Conservation (phyloP, 2,888 invertebrate genomes). For the Eustalomyia histrio region DNA sequence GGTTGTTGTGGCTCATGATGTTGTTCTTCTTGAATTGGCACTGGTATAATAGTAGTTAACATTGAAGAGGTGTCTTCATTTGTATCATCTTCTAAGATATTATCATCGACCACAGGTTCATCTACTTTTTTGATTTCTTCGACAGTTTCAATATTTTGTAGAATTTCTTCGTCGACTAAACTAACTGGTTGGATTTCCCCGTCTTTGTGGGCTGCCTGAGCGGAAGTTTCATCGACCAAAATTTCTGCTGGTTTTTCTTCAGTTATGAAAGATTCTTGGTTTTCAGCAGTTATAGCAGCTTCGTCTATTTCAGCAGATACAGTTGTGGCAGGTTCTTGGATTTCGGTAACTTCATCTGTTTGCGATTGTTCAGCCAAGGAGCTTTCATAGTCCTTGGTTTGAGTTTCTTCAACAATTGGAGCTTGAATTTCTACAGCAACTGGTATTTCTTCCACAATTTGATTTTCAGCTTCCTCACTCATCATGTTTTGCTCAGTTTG, state of each 20-base stretch:
- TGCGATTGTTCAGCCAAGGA: not conserved
- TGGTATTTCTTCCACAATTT: not conserved
- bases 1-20: conserved; percentile 13
- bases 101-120: conserved; percentile 21
- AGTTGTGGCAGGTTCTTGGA: not conserved
- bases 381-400: not conserved
- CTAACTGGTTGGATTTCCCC: not conserved
- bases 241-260: conserved; percentile 13
- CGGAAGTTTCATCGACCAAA: not conserved
- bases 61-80: conserved; percentile 67
- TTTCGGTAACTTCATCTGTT: not conserved
- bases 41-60: conserved; percentile 73
- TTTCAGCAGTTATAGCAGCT: not conserved
- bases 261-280: not conserved
- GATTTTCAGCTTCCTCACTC: conserved; percentile 16
- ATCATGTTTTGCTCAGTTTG: conserved; percentile 11
- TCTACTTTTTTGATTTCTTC: conserved; percentile 14
- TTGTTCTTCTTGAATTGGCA: conserved; percentile 46
- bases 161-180: conserved; percentile 20
- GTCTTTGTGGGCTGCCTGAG: not conserved
- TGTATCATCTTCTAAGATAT: conserved; percentile 28
- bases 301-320: not conserved
- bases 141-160: conserved; percentile 19
- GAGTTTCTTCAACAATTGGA: conserved; percentile 3
- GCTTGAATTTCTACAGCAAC: conserved; percentile 5